Conservation (phyloP, 2,888 invertebrate species). For the Rhaphigaster nebulosa region DNA sequence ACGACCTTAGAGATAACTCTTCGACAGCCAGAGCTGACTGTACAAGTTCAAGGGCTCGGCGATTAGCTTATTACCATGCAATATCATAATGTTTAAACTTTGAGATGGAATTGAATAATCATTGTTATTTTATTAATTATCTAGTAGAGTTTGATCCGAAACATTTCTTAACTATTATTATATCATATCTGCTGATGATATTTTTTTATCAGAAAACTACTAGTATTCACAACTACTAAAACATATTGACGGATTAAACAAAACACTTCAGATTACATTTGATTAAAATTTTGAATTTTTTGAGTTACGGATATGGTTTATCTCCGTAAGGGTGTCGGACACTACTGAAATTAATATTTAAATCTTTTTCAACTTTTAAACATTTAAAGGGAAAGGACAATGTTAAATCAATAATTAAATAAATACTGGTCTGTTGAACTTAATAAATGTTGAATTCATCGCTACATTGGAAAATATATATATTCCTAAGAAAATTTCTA, state of each 20-base stretch:
- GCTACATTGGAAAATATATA: no score
- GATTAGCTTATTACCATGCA: background rate
- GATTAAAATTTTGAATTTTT: no score
- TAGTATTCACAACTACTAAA: background rate
- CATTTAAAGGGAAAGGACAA: no score
- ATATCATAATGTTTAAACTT: constrained; percentile 42
- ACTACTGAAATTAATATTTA: no score
- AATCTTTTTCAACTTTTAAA: no score
- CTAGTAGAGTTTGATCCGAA: background rate
- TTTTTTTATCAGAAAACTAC: background rate
- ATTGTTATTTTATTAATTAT: background rate
- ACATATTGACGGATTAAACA: background rate
- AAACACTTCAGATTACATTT: background rate
- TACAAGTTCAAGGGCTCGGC: background rate
- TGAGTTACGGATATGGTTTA: no score
- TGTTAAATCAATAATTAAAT: no score
- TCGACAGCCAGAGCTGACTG: background rate
- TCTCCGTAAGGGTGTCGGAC: no score
- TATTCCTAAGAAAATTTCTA: no score
- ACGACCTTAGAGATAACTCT: background rate
- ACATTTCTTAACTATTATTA: background rate
- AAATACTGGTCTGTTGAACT: no score
- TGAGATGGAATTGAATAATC: background rate
- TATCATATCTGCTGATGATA: background rate
- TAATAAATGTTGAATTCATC: no score